Conservation (phyloP, 2,888 invertebrate species). For the Lithophane ornitopus region DNA sequence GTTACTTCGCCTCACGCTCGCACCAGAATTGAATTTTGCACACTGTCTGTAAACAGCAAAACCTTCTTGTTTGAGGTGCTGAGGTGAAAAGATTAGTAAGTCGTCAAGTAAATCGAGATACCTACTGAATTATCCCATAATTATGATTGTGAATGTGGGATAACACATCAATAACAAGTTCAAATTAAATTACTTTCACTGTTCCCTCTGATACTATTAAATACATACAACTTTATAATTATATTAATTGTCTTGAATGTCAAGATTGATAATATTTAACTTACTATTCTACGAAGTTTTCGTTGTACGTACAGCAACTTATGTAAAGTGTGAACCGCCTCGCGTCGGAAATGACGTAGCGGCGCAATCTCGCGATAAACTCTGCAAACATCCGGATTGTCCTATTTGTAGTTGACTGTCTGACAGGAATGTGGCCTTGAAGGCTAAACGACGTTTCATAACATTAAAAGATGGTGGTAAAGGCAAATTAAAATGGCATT, state of each 20-base stretch:
- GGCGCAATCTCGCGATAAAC: slow-evolving; percentile 45
- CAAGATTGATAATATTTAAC: slow-evolving; percentile 19
- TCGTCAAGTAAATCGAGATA: neutral
- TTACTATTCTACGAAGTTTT: slow-evolving; percentile 25
- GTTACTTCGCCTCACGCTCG: no score
- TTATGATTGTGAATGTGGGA: no score
- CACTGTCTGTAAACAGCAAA: no score
- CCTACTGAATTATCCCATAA: neutral
- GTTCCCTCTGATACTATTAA: neutral
- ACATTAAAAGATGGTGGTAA: neutral
- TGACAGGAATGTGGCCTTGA: neutral
- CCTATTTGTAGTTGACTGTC: slow-evolving; percentile 26
- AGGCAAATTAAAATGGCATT: neutral
- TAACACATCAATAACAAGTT: no score
- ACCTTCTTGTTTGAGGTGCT: no score
- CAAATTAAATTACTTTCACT: neutral
- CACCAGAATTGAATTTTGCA: no score
- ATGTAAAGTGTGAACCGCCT: slow-evolving; percentile 13
- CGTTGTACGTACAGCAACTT: neutral
- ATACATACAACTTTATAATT: neutral
- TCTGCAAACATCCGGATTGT: slow-evolving; percentile 26
- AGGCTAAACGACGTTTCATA: neutral
- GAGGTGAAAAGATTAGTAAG: neutral
- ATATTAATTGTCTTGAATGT: slow-evolving; percentile 7
- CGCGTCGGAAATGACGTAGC: slow-evolving; percentile 37